These are phyloP conservation scores for Aspidiotus destructor DNA, from an alignment of 2,888 invertebrate species.

Conservation along the genomic window DNA sequence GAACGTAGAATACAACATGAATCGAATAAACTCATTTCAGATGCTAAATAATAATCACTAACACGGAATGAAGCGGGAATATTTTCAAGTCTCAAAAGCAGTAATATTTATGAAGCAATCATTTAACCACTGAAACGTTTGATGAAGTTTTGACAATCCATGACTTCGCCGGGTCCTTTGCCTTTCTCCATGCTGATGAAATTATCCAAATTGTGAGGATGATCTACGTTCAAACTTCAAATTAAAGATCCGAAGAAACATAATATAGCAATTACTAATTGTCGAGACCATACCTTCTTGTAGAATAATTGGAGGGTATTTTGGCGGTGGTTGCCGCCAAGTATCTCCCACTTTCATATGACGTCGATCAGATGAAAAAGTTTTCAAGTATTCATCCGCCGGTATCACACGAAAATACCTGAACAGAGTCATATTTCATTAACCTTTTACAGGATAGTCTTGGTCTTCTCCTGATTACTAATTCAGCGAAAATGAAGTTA, in stretches of 20 bases:
- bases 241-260: background rate
- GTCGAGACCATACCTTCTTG: conserved; percentile 1
- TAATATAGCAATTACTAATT: background rate
- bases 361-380: conserved; percentile 29
- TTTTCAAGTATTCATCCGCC: conserved; percentile 18
- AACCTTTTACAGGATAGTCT: background rate
- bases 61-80: too few relatives aligned
- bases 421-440: background rate
- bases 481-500: background rate
- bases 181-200: conserved; percentile 21
- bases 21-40: too few relatives aligned
- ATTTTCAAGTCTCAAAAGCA: too few relatives aligned
- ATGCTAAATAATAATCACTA: too few relatives aligned
- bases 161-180: conserved; percentile 17
- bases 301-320: conserved; percentile 18
- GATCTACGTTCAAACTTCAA: background rate
- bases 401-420: conserved; percentile 26
- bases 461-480: background rate
- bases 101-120: too few relatives aligned
- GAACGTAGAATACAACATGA: too few relatives aligned
- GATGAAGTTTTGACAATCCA: conserved; percentile 10
- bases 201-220: conserved; percentile 28
- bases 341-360: conserved; percentile 26
- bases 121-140: conserved; percentile 13
- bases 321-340: conserved; percentile 25